These are phyloP conservation scores for Protaetia brevitarsis DNA, from an alignment of 1,140 invertebrate genomes.

Conservation along the genomic window DNA sequence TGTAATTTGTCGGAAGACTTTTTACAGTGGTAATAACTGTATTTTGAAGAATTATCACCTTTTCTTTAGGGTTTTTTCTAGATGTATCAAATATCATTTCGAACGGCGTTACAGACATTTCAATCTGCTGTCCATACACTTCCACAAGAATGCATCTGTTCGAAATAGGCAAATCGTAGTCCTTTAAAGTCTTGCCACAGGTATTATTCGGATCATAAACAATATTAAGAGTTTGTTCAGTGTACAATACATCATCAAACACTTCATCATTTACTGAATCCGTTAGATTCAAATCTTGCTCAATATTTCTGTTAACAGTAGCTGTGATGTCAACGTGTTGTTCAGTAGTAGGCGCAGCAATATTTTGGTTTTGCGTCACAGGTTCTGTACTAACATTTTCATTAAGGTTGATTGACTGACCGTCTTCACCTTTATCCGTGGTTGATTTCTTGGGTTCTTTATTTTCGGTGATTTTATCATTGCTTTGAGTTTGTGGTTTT, in stretches of 20 bases:
- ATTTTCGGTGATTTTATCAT: background rate
- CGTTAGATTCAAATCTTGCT: constrained; percentile 11
- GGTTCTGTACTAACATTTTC: background rate
- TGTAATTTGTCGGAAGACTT: background rate
- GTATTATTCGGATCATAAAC: background rate
- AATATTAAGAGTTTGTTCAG: background rate
- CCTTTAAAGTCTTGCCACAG: background rate
- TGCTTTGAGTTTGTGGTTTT: too few relatives aligned
- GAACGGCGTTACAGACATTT: constrained; percentile 8
- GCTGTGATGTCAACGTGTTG: too few relatives aligned
- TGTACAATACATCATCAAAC: background rate
- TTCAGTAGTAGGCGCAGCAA: background rate
- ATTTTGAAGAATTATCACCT: constrained; percentile 17
- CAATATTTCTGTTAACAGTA: too few relatives aligned
- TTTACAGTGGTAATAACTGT: background rate
- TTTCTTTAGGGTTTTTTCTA: background rate
- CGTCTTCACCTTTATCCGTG: background rate
- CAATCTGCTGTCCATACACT: constrained; percentile 18
- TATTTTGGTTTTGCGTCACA: background rate
- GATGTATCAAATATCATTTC: constrained; percentile 15
- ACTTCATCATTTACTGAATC: constrained; percentile 2
- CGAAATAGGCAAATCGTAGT: constrained; percentile 16
- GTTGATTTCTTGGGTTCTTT: background rate
- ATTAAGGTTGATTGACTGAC: background rate
- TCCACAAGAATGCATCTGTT: constrained; percentile 8